These are phyloP conservation scores for Caranx melampygus DNA, from an alignment of 2,113 vertebrate genomes.

Conservation along the genomic window DNA sequence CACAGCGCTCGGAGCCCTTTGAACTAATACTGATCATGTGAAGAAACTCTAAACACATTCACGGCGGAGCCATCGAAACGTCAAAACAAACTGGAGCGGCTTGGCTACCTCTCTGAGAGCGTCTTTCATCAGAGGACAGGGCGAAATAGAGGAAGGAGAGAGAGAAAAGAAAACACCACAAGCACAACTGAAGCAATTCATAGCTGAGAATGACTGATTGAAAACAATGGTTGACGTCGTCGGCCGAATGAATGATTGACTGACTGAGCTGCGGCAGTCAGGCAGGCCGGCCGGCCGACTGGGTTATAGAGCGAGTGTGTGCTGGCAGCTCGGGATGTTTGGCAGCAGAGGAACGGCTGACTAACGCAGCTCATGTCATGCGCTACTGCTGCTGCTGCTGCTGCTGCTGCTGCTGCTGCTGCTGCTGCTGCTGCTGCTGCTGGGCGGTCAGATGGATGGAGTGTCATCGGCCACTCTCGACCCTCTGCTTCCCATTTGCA, in stretches of 20 bases:
- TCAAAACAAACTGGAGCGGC: constrained; percentile 60
- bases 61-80: constrained; percentile 43
- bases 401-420: constrained; percentile 37
- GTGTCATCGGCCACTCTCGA: constrained; percentile 49
- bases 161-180: background rate
- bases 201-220: constrained; percentile 57
- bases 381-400: constrained; percentile 31
- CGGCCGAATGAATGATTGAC: constrained; percentile 36
- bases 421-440: constrained; percentile 35
- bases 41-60: constrained; percentile 62
- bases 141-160: constrained; percentile 5
- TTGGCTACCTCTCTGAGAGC: constrained; percentile 52
- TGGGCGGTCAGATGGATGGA: constrained; percentile 44
- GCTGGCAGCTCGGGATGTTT: constrained; percentile 44
- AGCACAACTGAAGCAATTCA: constrained; percentile 33
- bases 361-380: constrained; percentile 36
- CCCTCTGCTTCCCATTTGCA: constrained; percentile 51
- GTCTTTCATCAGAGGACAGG: constrained; percentile 36
- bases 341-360: constrained; percentile 24
- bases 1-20: constrained; percentile 2
- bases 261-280: constrained; percentile 46
- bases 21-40: constrained; percentile 30
- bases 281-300: constrained; percentile 33
- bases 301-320: constrained; percentile 48
- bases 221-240: constrained; percentile 54